These are phyloP conservation scores for Spilogale gracilis DNA, from an alignment of 2,113 vertebrate genomes.

Conservation along the genomic window DNA sequence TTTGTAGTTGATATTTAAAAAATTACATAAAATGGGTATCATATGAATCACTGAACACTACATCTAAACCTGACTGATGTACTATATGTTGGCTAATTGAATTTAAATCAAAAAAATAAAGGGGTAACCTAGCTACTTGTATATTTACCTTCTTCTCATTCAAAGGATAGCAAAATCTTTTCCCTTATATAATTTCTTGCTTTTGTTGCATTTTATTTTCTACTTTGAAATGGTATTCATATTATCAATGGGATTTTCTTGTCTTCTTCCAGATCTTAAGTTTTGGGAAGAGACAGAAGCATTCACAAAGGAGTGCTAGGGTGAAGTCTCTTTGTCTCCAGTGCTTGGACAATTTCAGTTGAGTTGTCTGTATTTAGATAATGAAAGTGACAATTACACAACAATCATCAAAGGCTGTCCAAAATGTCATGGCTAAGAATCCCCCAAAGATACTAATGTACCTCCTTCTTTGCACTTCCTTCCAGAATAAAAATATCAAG, in stretches of 20 bases:
- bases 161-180: background rate
- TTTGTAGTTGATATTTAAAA: background rate
- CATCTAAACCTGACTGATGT: background rate
- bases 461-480: background rate
- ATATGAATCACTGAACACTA: background rate
- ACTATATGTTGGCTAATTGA: background rate
- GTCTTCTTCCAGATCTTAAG: background rate
- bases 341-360: background rate
- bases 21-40: background rate
- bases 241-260: background rate
- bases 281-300: background rate
- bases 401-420: background rate
- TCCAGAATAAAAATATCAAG: background rate
- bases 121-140: background rate
- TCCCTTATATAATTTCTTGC: background rate
- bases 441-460: background rate
- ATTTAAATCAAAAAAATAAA: background rate
- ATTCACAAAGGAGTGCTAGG: background rate
- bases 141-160: background rate
- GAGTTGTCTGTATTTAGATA: background rate
- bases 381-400: background rate
- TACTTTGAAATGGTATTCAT: background rate
- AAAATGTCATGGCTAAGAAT: background rate
- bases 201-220: constrained; percentile 41
- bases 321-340: background rate